These are phyloP conservation scores for Eupsittula cactorum DNA, from an alignment of 2,113 vertebrate species.

Conservation along the genomic window DNA sequence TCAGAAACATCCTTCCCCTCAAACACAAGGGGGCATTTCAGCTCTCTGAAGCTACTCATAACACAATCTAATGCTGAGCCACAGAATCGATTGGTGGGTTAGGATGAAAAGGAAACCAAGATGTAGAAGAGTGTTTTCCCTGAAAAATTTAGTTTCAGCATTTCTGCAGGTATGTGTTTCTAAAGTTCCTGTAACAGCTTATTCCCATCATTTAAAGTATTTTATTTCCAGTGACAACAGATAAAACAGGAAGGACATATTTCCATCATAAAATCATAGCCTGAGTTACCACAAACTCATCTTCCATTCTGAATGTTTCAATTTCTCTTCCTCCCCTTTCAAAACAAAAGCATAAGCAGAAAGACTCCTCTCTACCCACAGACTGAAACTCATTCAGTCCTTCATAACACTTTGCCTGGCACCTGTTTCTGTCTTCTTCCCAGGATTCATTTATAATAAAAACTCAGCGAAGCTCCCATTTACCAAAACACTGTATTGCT, in stretches of 20 bases:
- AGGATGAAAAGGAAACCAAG: background rate
- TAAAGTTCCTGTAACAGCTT: background rate
- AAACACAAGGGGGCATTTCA: constrained; percentile 2
- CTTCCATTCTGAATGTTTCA: background rate
- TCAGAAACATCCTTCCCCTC: background rate
- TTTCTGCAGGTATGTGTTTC: background rate
- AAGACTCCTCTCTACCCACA: background rate
- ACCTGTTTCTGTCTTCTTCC: background rate
- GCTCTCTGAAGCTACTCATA: background rate
- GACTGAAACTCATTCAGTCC: background rate
- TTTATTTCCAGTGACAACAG: background rate
- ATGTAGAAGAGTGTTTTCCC: background rate
- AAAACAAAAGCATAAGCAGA: background rate
- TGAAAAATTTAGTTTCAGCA: background rate
- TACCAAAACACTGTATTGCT: background rate
- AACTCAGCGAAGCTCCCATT: background rate
- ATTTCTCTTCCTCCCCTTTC: background rate
- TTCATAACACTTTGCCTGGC: background rate
- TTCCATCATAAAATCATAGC: background rate
- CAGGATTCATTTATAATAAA: background rate
- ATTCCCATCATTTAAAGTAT: background rate
- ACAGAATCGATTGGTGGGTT: background rate
- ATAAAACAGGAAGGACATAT: background rate
- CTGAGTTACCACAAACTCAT: background rate
- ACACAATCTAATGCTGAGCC: background rate